Conservation (phyloP, 1,140 invertebrate species). For the Zeugodacus cucurbitae region DNA sequence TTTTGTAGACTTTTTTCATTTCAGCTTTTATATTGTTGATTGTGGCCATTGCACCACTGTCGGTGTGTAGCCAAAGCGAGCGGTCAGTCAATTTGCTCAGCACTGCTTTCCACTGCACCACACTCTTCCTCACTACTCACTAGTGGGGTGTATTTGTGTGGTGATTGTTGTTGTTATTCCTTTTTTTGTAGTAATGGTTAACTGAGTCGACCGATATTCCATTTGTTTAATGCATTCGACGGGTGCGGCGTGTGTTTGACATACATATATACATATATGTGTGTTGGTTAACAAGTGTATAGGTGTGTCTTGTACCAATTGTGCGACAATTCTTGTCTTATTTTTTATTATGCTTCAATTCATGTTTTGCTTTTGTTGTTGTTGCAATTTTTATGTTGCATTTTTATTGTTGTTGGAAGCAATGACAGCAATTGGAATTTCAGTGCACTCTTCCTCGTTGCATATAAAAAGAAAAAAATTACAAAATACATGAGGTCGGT, state of each 20-base stretch:
- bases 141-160: background rate
- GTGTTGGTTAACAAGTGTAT: background rate
- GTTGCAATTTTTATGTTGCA: background rate
- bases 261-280: background rate
- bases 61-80: background rate
- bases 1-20: background rate
- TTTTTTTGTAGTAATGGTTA: too few relatives aligned
- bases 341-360: background rate
- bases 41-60: background rate
- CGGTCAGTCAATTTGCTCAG: background rate
- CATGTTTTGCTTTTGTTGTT: background rate
- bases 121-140: background rate
- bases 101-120: background rate
- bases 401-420: background rate
- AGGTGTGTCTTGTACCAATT: background rate
- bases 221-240: background rate
- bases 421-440: background rate
- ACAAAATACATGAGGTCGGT: background rate
- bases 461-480: background rate
- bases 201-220: background rate
- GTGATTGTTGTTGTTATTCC: background rate
- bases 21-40: slow-evolving; percentile 18
- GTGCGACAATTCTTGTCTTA: background rate
- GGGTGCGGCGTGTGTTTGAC: background rate
- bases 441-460: background rate